Evolutionary conservation across 2,113 vertebrate genomes (phyloP), one percentile per base, ranked within the genome.

Genomic region (Siniperca knerii): DNA sequence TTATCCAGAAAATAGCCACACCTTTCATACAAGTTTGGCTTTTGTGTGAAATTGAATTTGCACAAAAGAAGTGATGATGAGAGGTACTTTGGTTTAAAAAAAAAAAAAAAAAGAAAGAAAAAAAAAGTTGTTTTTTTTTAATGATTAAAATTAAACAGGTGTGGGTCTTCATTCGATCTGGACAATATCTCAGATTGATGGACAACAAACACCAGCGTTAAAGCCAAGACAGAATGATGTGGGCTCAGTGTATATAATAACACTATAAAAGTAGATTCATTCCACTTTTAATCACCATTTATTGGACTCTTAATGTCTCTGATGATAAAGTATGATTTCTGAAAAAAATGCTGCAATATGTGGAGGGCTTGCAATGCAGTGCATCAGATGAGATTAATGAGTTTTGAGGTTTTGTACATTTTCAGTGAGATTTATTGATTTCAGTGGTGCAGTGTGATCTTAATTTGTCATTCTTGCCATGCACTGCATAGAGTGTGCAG

Each of bases 391-490:
- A 10, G n/a, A 78, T 67, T 55, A 54, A 84, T 71, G 74, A 57
- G 33, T 64, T 79, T 15, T 55, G 75, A 69, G 21, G 15, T 60
- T 69, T 33, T 83, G 55, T 72, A 23, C n/a, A 7, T 82, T 78
- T 57, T 42, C 13, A 44, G 20, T 46, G 7, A 75, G 74, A 74
- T 84, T 52, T 42, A 48, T 48, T 67, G 70, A 76, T 87, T 66
- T 55, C 67, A 48, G 20, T 25, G n/a, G 37, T 55, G 46, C 67
- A 8, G 37, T 11, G 37, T 74, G 50, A 57, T 33, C 18, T 46
- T 44, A 58, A 62, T 84, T 90, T 79, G 55, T 76, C 57, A 83
- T 87, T 81, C 75, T 58, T 1, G 10, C 2, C 50, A 54, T 55
- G 67, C 65, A 37, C 67, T 13, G 33, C 65, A 25, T 23, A 18